These are phyloP conservation scores for Haliaeetus leucogaster DNA, from an alignment of 2,113 vertebrate species.

Conservation along the genomic window DNA sequence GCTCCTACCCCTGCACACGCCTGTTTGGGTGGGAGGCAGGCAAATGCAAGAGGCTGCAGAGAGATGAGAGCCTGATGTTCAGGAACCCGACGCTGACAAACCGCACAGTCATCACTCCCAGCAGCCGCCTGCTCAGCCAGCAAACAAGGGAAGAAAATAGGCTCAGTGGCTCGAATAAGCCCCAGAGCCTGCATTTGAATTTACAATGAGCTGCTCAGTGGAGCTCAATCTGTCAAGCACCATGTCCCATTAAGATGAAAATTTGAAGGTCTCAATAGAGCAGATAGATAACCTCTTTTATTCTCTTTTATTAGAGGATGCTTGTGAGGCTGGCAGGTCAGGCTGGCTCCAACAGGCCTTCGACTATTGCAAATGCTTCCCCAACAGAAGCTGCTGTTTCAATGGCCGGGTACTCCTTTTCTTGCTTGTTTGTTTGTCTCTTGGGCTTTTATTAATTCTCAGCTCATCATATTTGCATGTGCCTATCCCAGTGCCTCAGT, in stretches of 20 bases:
- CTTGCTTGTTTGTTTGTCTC: background rate
- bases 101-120: background rate
- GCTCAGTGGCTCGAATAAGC: background rate
- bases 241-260: constrained; percentile 11
- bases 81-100: background rate
- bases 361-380: background rate
- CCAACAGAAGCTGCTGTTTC: background rate
- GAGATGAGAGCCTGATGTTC: background rate
- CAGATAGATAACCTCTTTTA: background rate
- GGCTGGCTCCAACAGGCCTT: background rate
- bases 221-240: constrained; percentile 44
- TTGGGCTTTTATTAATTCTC: background rate
- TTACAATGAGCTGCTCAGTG: constrained; percentile 3
- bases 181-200: constrained; percentile 26
- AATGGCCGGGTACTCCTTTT: background rate
- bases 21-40: background rate
- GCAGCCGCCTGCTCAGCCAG: background rate
- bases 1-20: background rate
- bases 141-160: background rate
- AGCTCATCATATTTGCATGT: background rate
- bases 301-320: background rate
- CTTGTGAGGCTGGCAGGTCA: background rate
- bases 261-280: constrained; percentile 25
- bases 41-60: background rate
- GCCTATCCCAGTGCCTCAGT: background rate